Conservation (phyloP, 2,113 vertebrate genomes). For the Heliornis fulica region DNA sequence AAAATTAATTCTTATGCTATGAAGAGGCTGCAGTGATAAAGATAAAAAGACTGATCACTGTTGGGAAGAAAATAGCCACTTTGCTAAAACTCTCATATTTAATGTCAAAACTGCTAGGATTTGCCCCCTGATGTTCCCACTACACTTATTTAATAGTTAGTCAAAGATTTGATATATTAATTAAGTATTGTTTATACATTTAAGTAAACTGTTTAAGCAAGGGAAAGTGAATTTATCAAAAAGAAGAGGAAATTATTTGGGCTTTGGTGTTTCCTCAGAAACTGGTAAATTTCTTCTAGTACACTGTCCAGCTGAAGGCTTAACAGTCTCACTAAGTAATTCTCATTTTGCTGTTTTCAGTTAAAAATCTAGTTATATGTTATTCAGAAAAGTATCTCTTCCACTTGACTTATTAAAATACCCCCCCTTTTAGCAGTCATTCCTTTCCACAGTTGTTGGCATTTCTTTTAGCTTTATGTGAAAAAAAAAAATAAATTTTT, state of each 20-base stretch:
- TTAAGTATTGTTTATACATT: background rate
- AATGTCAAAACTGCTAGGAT: background rate
- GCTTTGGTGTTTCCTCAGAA: background rate
- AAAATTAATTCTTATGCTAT: background rate
- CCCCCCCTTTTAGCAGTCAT: background rate
- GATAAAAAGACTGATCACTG: background rate
- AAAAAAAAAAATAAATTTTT: background rate
- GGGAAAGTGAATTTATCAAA: background rate
- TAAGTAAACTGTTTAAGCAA: background rate
- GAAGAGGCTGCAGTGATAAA: background rate
- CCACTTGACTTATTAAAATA: background rate
- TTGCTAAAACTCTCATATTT: background rate
- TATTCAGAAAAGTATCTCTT: background rate
- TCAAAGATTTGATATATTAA: background rate
- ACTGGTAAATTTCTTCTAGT: background rate
- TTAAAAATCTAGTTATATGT: background rate
- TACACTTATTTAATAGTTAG: background rate
- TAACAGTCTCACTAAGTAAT: background rate
- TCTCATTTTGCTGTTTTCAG: background rate
- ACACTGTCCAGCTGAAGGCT: background rate
- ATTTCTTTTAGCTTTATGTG: background rate
- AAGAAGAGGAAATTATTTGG: background rate
- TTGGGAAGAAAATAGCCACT: fast-evolving
- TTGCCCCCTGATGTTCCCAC: background rate
- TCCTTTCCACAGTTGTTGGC: background rate